Evolutionary conservation across 2,113 vertebrate genomes (phyloP), one percentile per base, ranked within the genome.

Genomic region (Catharus fuscescens): DNA sequence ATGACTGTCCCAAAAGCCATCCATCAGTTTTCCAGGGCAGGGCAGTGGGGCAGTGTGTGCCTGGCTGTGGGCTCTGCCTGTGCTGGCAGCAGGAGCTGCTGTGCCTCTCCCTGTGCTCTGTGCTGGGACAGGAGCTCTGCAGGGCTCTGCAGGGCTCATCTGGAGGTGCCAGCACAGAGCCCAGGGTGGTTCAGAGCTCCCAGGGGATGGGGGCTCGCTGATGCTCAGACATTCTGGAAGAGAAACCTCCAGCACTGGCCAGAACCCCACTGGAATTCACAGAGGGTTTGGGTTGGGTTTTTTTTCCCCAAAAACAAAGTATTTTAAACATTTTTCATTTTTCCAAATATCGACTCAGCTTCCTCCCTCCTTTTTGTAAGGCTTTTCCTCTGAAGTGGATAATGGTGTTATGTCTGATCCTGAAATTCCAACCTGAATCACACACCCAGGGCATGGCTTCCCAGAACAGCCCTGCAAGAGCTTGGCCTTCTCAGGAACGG

Each of bases 241-340:
- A 94, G 47, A 56, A 52, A 88, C 91, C 77, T 95, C 76, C 8
- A 36, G 82, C 91, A 66, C 96, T 29, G 66, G 95, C 97, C 96
- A 94, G 57, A 65, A 91, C 62, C 73, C 5, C 53, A 94, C 80
- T 81, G 90, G 87, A 97, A 96, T 92, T 92, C 44, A 53, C 88
- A 60, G 69, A 91, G 69, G 21, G 80, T 36, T 86, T 87, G 82
- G 42, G 13, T 60, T 44, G 20, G 14, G 12, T 5, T 24, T 80
- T 80, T 79, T 80, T 90, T 78, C 79, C 62, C 10, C 18, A 2
- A 3, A 8, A 82, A 53, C 80, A 90, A 94, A 89, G 85, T 96
- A 92, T 96, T 97, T 97, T 94, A 97, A 97, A 96, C 95, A 95
- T 98, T 95, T 97, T 97, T 97, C 87, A 77, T 97, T 96, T 98